A percentile compares a stretch with the other conserved stretches of the same genome.
These are phyloP conservation scores for Microtus montanus DNA, from an alignment of 2,113 vertebrate genomes.

Conservation along the genomic window DNA sequence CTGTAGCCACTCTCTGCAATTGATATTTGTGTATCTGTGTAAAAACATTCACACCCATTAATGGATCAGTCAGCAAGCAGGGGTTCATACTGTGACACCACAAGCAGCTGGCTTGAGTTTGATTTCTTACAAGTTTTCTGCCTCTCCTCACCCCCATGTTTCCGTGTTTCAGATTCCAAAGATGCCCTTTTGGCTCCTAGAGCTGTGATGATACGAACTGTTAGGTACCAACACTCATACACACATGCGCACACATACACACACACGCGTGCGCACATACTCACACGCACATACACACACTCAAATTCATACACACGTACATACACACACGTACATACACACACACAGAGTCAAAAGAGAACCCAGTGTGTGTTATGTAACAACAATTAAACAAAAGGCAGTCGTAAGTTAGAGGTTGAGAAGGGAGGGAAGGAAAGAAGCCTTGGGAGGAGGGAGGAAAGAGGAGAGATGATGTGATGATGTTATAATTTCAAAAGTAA, in stretches of 20 bases:
- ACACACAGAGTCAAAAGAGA: neutral
- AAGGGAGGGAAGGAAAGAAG: too few species aligned
- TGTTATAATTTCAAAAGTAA: neutral
- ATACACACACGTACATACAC: neutral
- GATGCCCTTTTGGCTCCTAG: neutral
- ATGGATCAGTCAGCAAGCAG: neutral
- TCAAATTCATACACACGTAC: neutral
- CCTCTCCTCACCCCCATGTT: neutral
- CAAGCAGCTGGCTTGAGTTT: neutral
- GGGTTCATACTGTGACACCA: neutral
- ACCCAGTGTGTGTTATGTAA: neutral
- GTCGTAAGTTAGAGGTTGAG: neutral
- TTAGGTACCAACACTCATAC: neutral
- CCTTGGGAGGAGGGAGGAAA: neutral
- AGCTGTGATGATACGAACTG: neutral
- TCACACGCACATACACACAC: neutral
- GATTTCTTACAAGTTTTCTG: neutral
- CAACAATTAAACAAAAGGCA: neutral
- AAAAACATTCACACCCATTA: neutral
- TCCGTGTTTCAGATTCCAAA: neutral
- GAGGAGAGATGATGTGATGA: neutral
- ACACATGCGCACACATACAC: neutral
- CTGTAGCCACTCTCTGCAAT: neutral
- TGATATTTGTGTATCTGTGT: neutral
- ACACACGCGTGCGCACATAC: neutral